Conservation (phyloP, 2,797 vertebrate species). For the Menidia menidia region DNA sequence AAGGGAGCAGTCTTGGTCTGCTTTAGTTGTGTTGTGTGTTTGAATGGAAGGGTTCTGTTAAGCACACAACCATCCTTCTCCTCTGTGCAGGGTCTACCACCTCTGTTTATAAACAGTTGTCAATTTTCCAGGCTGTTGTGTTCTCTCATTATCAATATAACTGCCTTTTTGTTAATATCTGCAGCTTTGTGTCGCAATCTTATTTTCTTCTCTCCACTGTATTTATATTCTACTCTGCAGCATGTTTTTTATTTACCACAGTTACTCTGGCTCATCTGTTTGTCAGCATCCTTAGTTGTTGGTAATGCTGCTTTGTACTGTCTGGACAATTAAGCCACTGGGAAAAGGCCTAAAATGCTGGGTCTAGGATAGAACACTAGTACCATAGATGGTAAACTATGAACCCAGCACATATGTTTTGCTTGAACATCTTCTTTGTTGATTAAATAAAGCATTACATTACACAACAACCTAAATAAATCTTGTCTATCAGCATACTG, state of each 20-base stretch:
- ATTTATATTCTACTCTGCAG: slow-evolving; percentile 3
- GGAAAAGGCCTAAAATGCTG: slow-evolving; percentile 17
- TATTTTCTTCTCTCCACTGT: neutral
- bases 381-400: too few species aligned
- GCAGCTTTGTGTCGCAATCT: slow-evolving; percentile 2
- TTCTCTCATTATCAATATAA: slow-evolving; percentile 49
- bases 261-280: slow-evolving; percentile 22
- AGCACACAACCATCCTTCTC: slow-evolving; percentile 10
- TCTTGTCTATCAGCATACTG: too few species aligned
- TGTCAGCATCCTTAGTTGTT: slow-evolving; percentile 53
- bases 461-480: too few species aligned
- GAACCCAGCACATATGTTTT: too few species aligned
- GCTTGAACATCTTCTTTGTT: neutral
- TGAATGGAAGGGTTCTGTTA: slow-evolving; percentile 17
- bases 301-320: slow-evolving; percentile 57
- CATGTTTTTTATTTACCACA: slow-evolving; percentile 1
- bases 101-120: slow-evolving; percentile 57
- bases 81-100: slow-evolving; percentile 23
- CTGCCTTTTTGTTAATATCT: slow-evolving; percentile 10
- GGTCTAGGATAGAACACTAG: too few species aligned
- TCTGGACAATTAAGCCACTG: slow-evolving; percentile 25
- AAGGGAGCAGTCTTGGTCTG: slow-evolving; percentile 37
- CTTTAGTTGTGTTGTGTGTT: slow-evolving; percentile 49
- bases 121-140: slow-evolving; percentile 49
- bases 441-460: too few species aligned